Evolutionary conservation across 2,888 invertebrate genomes (phyloP), one percentile per base, ranked within the genome.

Genomic region (Silvanus unidentatus): DNA sequence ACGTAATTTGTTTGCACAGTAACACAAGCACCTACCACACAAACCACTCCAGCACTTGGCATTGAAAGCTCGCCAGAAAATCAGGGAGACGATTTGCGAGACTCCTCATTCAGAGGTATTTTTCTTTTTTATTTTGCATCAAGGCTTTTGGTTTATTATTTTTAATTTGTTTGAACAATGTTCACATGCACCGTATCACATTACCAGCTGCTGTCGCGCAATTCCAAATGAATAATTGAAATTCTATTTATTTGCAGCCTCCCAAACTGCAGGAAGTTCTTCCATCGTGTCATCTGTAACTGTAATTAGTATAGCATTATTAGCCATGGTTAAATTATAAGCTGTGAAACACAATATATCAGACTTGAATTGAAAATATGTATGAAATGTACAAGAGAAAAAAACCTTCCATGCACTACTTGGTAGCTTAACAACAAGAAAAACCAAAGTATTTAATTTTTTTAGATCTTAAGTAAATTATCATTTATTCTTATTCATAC

Each of bases 391-490:
- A 48, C 46, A 49, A 51, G 40, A 48, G 53, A 55, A 54, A 22
- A 22, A 22, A 48, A 50, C 59, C 60, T 62, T 60, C 63, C 61
- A 58, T 54, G 53, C 58, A 63, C 58, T 22, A 22, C 22, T 60
- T 50, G 62, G 64, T 65, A 64, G 64, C 64, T 65, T 66, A 60
- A 62, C 55, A 41, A 45, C 40, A 45, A 50, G 47, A 49, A 54
- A 58, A 60, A 62, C 63, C 63, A 63, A 63, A 63, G 63, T 63
- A 63, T 63, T 57, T 54, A 45, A 48, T 43, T 54, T 49, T 48
- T 47, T 49, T 48, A 53, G 52, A 49, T 40, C 45, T 42, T 45
- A 51, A 48, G 49, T 50, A 51, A 51, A 50, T 52, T 52, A 50
- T 52, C 45, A 48, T 22, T 22, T 22, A 22, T 22, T 22, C 8